Conservation (phyloP, 2,113 vertebrate genomes). For the Protobothrops mucrosquamatus region DNA sequence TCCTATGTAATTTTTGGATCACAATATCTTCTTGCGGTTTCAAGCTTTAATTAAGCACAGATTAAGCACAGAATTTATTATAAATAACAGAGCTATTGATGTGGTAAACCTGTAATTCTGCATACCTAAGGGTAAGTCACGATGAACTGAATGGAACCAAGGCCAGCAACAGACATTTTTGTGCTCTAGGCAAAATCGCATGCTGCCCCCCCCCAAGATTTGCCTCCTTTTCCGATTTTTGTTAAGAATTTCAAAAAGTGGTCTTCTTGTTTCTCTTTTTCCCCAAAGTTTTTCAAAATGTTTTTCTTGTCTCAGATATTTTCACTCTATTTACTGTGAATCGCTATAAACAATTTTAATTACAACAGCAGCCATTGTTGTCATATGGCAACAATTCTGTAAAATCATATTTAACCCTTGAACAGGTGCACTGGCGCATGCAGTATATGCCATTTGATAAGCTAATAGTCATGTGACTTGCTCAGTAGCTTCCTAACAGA, state of each 20-base stretch:
- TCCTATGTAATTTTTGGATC: background rate
- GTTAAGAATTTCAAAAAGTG: background rate
- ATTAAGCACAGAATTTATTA: background rate
- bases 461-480: background rate
- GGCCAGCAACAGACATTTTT: background rate
- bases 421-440: background rate
- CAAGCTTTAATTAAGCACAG: background rate
- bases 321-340: background rate
- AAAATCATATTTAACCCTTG: background rate
- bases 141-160: background rate
- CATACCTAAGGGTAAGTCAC: background rate
- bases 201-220: background rate
- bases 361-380: background rate
- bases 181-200: background rate
- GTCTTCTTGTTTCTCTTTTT: background rate
- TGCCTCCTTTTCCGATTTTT: background rate
- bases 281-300: background rate
- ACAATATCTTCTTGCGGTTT: background rate
- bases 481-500: background rate
- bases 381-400: background rate
- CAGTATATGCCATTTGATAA: background rate
- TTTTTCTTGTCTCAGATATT: background rate
- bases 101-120: background rate
- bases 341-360: background rate
- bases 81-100: background rate